These are phyloP conservation scores for Cepaea nemoralis DNA, from an alignment of 1,140 invertebrate species.

Conservation along the genomic window DNA sequence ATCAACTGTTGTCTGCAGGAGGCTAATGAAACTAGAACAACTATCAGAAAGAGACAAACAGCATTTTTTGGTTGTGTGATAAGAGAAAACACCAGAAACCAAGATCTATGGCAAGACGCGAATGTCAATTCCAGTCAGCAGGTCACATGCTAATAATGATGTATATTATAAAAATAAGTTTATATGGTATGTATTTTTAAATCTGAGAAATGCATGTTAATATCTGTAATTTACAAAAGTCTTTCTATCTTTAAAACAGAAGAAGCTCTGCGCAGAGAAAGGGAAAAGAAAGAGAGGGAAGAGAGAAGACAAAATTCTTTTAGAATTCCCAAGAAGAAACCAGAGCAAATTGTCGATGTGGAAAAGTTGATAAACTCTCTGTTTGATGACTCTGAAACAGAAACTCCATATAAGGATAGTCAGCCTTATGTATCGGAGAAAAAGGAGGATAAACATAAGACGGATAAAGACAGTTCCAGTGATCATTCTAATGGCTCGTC, in stretches of 20 bases:
- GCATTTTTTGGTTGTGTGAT: no score
- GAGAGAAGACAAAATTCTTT: conserved; percentile 16
- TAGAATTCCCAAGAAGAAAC: conserved; percentile 29
- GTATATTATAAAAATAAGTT: no score
- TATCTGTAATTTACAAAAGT: no score
- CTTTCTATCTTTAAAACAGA: background rate
- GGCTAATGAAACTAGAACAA: no score
- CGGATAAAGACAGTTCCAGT: background rate
- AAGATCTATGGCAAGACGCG: no score
- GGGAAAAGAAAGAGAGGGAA: conserved; percentile 15
- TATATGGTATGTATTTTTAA: no score
- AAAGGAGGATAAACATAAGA: background rate
- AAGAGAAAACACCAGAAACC: no score
- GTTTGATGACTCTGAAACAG: conserved; percentile 34
- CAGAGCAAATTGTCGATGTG: background rate
- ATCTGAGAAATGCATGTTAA: no score
- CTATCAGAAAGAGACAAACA: no score
- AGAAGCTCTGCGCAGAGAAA: background rate
- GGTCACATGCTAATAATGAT: no score
- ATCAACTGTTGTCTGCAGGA: no score
- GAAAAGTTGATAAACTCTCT: conserved; percentile 32
- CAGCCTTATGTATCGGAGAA: background rate
- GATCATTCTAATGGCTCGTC: background rate
- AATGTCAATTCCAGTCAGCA: no score
- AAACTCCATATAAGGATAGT: background rate